A percentile compares a stretch with the other conserved stretches of the same genome.
Evolutionary conservation across 2,888 invertebrate species (phyloP).

Genomic region (Rhagophthalmus giganteus): DNA sequence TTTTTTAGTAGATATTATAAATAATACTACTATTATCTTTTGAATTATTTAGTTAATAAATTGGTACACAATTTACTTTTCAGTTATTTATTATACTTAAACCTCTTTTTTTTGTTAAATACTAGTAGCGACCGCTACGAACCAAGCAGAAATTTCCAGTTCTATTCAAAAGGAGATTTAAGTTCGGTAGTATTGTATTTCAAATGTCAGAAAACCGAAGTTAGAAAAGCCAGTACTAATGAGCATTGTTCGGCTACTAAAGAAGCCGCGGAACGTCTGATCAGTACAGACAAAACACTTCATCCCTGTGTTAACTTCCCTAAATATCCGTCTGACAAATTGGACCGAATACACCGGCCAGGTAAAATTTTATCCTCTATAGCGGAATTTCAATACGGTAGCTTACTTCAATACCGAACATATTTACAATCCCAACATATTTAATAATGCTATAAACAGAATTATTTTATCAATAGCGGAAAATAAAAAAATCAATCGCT

Average conservation of each 20-base stretch:
- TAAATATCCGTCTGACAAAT: slow-evolving; percentile 45
- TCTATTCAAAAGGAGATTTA: slow-evolving; percentile 5
- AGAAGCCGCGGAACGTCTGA: slow-evolving; percentile 38
- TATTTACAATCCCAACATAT: neutral
- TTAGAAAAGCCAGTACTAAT: slow-evolving; percentile 47
- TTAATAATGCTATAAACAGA: neutral
- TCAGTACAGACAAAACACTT: slow-evolving; percentile 41
- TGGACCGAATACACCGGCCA: slow-evolving; percentile 23
- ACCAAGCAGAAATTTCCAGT: slow-evolving; percentile 8
- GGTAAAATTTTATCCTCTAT: slow-evolving; percentile 17
- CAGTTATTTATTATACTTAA: too few species aligned
- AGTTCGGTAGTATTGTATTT: slow-evolving; percentile 7
- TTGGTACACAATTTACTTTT: too few species aligned
- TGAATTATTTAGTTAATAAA: too few species aligned
- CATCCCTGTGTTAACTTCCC: slow-evolving; percentile 47
- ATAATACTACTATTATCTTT: too few species aligned
- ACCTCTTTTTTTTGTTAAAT: neutral
- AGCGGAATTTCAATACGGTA: too few species aligned
- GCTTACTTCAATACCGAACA: too few species aligned
- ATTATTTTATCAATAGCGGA: neutral
- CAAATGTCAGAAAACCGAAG: slow-evolving; percentile 43
- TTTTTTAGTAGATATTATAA: too few species aligned
- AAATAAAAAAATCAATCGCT: neutral
- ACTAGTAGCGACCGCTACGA: slow-evolving; percentile 8
- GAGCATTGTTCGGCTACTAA: slow-evolving; percentile 44